A percentile compares a stretch with the other conserved stretches of the same genome.
Conservation (phyloP, 1,140 invertebrate species). For the Conopomorpha cramerella region DNA sequence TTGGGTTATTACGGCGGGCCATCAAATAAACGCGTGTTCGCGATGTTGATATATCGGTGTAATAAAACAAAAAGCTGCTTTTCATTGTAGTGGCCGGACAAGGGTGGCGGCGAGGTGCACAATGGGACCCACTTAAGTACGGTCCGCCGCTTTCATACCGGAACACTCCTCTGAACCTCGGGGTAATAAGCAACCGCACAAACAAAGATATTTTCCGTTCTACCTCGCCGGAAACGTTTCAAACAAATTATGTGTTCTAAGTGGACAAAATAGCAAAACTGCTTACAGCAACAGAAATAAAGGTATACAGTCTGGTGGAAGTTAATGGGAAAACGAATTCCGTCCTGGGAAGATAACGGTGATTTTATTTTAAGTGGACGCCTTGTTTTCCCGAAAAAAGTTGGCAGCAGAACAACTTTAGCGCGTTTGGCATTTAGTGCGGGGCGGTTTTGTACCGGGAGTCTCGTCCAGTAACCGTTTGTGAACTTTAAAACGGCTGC, state of each 20-base stretch:
- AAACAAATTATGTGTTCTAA: slow-evolving; percentile 22
- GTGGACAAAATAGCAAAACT: slow-evolving; percentile 12
- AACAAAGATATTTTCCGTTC: slow-evolving; percentile 38
- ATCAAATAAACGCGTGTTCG: slow-evolving; percentile 29
- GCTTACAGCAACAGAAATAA: slow-evolving; percentile 3
- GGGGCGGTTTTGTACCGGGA: too few species aligned
- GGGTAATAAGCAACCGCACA: slow-evolving; percentile 39
- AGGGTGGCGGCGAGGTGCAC: slow-evolving; percentile 14
- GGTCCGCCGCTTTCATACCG: slow-evolving; percentile 27
- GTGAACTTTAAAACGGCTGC: too few species aligned
- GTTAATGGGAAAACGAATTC: too few species aligned
- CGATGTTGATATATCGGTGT: slow-evolving; percentile 28
- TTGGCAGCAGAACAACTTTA: too few species aligned
- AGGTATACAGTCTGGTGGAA: not conserved
- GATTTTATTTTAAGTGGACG: not conserved
- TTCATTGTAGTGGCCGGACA: slow-evolving; percentile 27
- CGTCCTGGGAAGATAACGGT: not conserved
- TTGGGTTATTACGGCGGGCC: slow-evolving; percentile 17
- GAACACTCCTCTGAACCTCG: slow-evolving; percentile 31
- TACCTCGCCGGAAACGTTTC: slow-evolving; percentile 27
- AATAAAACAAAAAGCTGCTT: slow-evolving; percentile 36
- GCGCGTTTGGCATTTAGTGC: too few species aligned
- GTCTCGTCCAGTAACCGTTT: too few species aligned
- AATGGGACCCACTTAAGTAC: slow-evolving; percentile 35
- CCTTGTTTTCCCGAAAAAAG: not conserved